Evolutionary conservation across 2,797 vertebrate genomes (phyloP).

Genomic region (Cephalopachus bancanus): DNA sequence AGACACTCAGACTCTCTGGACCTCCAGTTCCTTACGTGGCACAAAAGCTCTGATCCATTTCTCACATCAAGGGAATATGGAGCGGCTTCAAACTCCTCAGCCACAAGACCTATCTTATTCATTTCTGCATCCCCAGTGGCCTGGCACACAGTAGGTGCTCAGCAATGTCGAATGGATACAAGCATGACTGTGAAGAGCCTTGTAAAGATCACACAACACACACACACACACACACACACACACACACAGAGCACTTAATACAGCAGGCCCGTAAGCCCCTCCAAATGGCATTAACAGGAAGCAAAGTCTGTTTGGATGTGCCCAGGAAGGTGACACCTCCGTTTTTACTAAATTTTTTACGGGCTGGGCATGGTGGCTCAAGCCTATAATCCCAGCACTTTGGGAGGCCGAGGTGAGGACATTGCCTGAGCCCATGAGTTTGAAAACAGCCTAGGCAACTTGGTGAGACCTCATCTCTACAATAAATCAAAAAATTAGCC

Average conservation of each 20-base stretch:
- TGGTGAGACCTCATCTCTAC: no score
- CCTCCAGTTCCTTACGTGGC: not conserved
- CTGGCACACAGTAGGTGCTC: not conserved
- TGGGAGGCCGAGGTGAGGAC: no score
- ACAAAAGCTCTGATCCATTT: conserved; percentile 44
- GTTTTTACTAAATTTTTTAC: not conserved
- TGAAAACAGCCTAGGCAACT: no score
- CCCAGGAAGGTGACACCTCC: not conserved
- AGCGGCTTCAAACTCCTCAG: not conserved
- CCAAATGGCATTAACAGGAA: conserved; percentile 28
- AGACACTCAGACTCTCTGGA: conserved; percentile 52
- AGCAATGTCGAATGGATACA: not conserved
- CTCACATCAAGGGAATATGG: not conserved
- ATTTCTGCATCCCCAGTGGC: not conserved
- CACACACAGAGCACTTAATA: not conserved
- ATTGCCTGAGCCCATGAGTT: no score
- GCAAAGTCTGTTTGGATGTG: not conserved
- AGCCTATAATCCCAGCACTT: no score
- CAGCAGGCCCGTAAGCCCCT: not conserved
- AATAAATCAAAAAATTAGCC: no score
- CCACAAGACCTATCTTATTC: not conserved
- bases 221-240: no score
- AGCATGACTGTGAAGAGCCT: not conserved
- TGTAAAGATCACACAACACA: not conserved
- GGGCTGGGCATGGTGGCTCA: no score